Evolutionary conservation across 2,888 invertebrate species (phyloP).

Genomic region (Mongoloraphidia duomilia): DNA sequence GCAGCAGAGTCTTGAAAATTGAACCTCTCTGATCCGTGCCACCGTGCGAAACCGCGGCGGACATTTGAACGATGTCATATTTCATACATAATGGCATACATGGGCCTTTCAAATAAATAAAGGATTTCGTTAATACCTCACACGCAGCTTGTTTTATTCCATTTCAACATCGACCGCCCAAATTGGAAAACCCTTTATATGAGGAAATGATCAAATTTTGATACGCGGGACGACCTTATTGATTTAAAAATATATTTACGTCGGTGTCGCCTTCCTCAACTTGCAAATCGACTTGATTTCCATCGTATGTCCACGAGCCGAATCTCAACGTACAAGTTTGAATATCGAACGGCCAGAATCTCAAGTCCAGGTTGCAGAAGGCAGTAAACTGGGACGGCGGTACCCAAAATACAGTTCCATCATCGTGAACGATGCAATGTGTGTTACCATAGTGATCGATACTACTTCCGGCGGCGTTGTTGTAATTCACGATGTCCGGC

Average conservation of each 20-base stretch:
- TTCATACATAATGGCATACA: too few species aligned
- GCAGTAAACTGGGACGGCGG: constrained; percentile 52
- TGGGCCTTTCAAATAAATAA: too few species aligned
- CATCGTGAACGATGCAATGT: constrained; percentile 32
- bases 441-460: constrained; percentile 45
- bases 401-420: constrained; percentile 47
- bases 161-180: too few species aligned
- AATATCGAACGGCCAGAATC: constrained; percentile 60
- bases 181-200: too few species aligned
- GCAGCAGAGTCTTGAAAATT: too few species aligned
- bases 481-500: constrained; percentile 59
- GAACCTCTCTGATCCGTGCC: too few species aligned
- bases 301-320: constrained; percentile 57
- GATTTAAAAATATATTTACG: constrained; percentile 15
- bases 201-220: too few species aligned
- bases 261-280: constrained; percentile 18
- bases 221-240: background rate
- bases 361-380: constrained; percentile 49
- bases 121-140: too few species aligned
- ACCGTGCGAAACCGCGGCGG: too few species aligned
- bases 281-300: constrained; percentile 39
- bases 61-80: too few species aligned
- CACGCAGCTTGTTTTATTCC: too few species aligned
- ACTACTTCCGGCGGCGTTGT: constrained; percentile 46
- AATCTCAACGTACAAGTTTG: constrained; percentile 53